These are phyloP conservation scores for Melieria picta DNA, from an alignment of 2,888 invertebrate genomes.

Conservation along the genomic window DNA sequence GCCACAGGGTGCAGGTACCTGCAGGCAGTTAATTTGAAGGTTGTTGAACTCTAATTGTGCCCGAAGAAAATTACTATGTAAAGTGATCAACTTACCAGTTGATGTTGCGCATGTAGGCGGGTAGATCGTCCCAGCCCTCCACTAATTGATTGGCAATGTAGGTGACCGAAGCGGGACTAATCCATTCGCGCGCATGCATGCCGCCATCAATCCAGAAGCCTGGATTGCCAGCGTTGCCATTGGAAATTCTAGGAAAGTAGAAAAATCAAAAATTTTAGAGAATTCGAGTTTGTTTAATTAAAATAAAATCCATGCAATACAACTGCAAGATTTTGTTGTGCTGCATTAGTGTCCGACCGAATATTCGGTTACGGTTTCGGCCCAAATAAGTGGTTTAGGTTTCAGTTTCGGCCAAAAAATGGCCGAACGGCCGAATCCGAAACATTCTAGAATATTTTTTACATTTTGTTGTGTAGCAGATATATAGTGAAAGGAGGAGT, in stretches of 20 bases:
- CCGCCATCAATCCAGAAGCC: conserved; percentile 82
- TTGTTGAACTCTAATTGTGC: background rate
- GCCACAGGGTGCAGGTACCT: conserved; percentile 78
- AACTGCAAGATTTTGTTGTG: background rate
- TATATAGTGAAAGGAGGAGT: too few species aligned
- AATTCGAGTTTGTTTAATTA: too few species aligned
- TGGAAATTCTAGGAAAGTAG: conserved; percentile 71
- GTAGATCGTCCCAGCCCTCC: conserved; percentile 73
- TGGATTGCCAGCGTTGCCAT: conserved; percentile 71
- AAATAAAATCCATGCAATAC: background rate
- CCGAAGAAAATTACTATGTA: background rate
- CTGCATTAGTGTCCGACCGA: too few species aligned
- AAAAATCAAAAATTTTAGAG: background rate
- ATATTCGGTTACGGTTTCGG: too few species aligned
- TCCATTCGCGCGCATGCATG: conserved; percentile 92
- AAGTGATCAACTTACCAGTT: conserved; percentile 73
- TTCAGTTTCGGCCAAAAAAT: too few species aligned
- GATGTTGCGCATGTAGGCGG: conserved; percentile 77
- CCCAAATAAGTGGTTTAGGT: too few species aligned
- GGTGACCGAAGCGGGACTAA: conserved; percentile 81
- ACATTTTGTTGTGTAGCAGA: too few species aligned
- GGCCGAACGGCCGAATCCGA: too few species aligned
- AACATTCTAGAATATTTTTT: too few species aligned
- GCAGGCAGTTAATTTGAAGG: background rate
- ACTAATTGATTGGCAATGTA: conserved; percentile 78